These are phyloP conservation scores for Cossypha dichroa DNA, from an alignment of 2,797 vertebrate genomes.

Conservation along the genomic window DNA sequence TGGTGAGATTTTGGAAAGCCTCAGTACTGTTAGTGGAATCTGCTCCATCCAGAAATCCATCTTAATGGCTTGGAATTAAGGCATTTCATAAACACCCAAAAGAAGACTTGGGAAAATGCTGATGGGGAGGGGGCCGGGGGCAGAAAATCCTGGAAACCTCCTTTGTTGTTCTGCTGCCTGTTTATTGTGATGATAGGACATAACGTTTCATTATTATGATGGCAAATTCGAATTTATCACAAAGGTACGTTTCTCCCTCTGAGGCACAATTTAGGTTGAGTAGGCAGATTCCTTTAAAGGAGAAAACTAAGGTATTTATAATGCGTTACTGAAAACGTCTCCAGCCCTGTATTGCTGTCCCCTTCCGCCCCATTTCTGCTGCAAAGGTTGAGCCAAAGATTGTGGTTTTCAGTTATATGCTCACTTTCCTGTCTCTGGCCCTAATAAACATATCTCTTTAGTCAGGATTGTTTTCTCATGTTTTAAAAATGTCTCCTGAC, in stretches of 20 bases:
- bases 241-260: not conserved
- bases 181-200: conserved; percentile 7
- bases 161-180: conserved; percentile 46
- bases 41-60: conserved; percentile 14
- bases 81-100: not conserved
- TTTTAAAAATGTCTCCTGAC: conserved; percentile 37
- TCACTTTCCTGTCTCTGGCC: not conserved
- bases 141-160: conserved; percentile 37
- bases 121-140: not conserved
- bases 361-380: not conserved
- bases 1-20: not conserved
- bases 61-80: conserved; percentile 24
- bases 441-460: conserved; percentile 19
- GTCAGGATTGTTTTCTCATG: conserved; percentile 2
- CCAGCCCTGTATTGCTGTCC: not conserved
- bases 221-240: not conserved
- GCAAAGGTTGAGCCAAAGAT: conserved; percentile 48
- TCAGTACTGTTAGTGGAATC: not conserved
- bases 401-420: conserved; percentile 8
- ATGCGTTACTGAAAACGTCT: not conserved
- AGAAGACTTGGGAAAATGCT: not conserved
- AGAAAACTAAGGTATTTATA: conserved; percentile 15
- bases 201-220: conserved; percentile 11
- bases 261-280: conserved; percentile 43
- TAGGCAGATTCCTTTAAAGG: conserved; percentile 50